Conservation (phyloP, 2,797 vertebrate species). For the Margarornis squamiger region DNA sequence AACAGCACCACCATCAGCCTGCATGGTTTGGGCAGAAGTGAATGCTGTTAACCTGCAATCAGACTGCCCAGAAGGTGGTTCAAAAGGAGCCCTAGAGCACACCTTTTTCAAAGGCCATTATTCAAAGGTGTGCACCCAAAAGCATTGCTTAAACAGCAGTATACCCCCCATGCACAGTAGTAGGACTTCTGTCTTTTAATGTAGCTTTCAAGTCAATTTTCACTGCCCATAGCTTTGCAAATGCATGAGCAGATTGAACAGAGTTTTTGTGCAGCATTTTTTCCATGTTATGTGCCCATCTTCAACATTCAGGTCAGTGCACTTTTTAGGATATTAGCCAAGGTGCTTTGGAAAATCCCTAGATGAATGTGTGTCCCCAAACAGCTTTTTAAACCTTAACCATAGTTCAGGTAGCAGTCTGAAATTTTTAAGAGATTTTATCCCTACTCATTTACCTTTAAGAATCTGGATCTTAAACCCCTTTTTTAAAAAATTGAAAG, state of each 20-base stretch:
- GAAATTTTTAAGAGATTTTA: background rate
- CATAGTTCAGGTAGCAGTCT: background rate
- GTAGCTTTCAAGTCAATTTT: background rate
- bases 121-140: background rate
- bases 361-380: background rate
- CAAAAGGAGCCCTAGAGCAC: background rate
- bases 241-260: background rate
- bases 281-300: background rate
- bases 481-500: background rate
- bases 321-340: background rate
- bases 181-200: background rate
- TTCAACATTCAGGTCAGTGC: background rate
- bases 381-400: background rate
- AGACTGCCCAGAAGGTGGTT: background rate
- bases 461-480: background rate
- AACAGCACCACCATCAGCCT: slow-evolving; percentile 1
- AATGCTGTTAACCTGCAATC: accelerated
- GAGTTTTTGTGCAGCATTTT: background rate
- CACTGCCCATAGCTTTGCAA: background rate
- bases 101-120: background rate
- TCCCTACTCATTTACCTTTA: background rate
- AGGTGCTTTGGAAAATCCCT: background rate
- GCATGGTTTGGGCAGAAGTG: background rate
- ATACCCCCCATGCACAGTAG: background rate
- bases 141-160: background rate